Base-by-base conservation (phyloP, 2,888 invertebrate species). In the Pantelozetes paolii region DNA sequence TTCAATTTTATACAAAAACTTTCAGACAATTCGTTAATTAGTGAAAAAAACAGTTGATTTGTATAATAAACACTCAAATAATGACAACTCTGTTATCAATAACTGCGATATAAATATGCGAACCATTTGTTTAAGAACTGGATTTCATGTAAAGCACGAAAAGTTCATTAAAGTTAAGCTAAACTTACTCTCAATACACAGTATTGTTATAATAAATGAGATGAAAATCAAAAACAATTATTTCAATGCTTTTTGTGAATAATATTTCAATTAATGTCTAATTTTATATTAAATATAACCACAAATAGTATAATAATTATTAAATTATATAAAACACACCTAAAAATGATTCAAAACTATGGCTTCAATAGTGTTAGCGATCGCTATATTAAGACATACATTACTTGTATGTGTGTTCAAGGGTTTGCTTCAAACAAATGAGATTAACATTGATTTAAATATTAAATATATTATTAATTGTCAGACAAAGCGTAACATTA, bases 161-260 rank as follows among this genome's bases (percentile, higher is more conserved):
- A 13, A 50, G 5, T 50, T 23, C 23, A 23, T 45, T n/a, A 20
- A 50, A 50, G 50, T 50, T 50, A 26, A 30, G 30, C 15, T 30
- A 26, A 59, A 59, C 15, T 20, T 59, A 59, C 59, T 59, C 30
- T 59, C 59, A 59, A 59, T 59, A 59, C 59, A 59, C 59, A 59
- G 59, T 59, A 59, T 59, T 59, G 59, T 59, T 59, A n/a, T 18
- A 59, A 59, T 54, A 59, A 30, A 59, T 13, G 6, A 5, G 2
- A 59, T 20, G 9, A 59, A 59, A 6, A 54, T 6, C 8, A 54
- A 23, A 30, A 59, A 59, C 26, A 30, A 59, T 28, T 30, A 59
- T 59, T 11, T n/a, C 3, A 59, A 59, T 30, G 1, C 5, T 30
- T 59, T 28, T 30, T 18, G 18, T 20, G 5, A 54, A 23, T 20